These are phyloP conservation scores for Iphiclides podalirius DNA, from an alignment of 2,888 invertebrate species.

Conservation along the genomic window DNA sequence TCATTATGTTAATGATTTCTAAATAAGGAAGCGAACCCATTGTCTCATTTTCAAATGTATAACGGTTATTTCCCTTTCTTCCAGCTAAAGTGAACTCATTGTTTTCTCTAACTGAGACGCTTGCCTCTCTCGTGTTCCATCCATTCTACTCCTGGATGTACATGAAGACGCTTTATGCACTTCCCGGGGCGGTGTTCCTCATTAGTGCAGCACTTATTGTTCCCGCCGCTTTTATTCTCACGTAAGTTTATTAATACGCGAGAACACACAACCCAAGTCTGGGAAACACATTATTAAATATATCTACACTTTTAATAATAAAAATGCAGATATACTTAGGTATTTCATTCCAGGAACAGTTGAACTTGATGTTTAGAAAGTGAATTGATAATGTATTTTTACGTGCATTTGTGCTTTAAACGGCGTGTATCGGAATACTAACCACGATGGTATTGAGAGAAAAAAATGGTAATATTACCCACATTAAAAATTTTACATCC, in stretches of 20 bases:
- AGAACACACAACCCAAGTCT: neutral
- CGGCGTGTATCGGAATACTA: too few species aligned
- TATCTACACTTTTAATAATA: too few species aligned
- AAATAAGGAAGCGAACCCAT: neutral
- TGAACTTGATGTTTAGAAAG: too few species aligned
- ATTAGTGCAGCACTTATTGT: conserved; percentile 56
- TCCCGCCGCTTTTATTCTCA: conserved; percentile 55
- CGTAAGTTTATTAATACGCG: conserved; percentile 44
- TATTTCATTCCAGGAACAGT: too few species aligned
- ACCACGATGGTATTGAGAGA: too few species aligned
- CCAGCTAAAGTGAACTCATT: conserved; percentile 70
- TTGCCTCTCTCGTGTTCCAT: conserved; percentile 63
- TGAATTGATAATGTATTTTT: too few species aligned
- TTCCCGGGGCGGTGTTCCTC: conserved; percentile 65
- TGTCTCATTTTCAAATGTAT: conserved; percentile 5
- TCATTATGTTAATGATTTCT: neutral
- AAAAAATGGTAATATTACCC: too few species aligned
- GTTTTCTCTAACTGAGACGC: conserved; percentile 67
- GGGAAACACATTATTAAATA: too few species aligned
- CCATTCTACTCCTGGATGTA: conserved; percentile 72
- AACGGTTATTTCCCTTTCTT: conserved; percentile 27
- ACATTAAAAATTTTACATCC: too few species aligned
- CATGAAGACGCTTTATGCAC: conserved; percentile 60
- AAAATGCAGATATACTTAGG: too few species aligned
- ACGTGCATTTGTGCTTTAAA: too few species aligned